Base-by-base conservation (phyloP, 2,797 vertebrate species). In the Chloroceryle inda region DNA sequence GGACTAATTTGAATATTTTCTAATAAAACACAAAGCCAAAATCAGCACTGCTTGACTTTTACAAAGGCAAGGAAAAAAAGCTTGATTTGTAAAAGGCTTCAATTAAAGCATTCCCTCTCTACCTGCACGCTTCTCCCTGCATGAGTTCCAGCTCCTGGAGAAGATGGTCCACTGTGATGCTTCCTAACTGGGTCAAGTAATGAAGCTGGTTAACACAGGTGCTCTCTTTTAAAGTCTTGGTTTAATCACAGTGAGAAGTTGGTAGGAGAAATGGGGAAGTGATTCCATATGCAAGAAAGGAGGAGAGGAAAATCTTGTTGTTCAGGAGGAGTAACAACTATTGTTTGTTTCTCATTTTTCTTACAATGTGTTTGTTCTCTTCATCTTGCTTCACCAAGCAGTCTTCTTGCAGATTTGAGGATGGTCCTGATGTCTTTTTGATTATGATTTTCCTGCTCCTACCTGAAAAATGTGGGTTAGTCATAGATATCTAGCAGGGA, bases 311-410 rank as follows among this genome's bases (percentile, higher is more conserved):
- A 82, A 5, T 38, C 37, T 63, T 78, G 29, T 18, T 38, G 6
- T 29, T 85, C 27, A 68, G 38, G 47, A 71, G 49, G 8, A 80
- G 6, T 31, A 74, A 24, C 3, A 64, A 67, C 13, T 6, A 15
- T 44, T 0, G 29, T 33, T 59, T 80, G 29, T 18, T 63, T 50
- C 1, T 37, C 3, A 5, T 0, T 13, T 38, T 38, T 29, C 18
- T 10, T 35, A 2, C 16, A 18, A 3, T 37, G 5, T 19, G 2
- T 53, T 82, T 64, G 2, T 31, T 87, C 13, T 49, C 44, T 68
- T 81, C 24, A 19, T 10, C 29, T 80, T 2, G 5, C 13, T 69
- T 80, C 38, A 44, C 24, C 8, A 50, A n/a, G 4, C 0, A 1
- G 38, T 44, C 18, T 3, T 79, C n/a, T 47, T 69, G 11, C 0